Evolutionary conservation across 2,113 vertebrate genomes (phyloP).

Genomic region (Neotragus moschatus): DNA sequence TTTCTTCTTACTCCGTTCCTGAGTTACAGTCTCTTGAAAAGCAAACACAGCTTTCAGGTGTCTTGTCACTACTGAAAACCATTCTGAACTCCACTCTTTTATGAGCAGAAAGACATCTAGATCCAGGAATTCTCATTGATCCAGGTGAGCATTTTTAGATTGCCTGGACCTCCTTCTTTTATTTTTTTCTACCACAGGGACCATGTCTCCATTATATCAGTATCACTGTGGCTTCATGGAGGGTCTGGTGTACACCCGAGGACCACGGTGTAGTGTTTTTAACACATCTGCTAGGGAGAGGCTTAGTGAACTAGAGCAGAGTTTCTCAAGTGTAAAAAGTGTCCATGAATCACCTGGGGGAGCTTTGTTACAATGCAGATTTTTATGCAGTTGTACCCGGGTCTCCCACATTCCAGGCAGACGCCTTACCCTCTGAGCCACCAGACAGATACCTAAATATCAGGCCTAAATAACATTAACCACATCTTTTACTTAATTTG

Average conservation of each 20-base stretch:
- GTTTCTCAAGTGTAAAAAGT: neutral
- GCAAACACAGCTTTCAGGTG: neutral
- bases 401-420: neutral
- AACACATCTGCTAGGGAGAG: neutral
- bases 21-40: neutral
- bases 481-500: constrained; percentile 4
- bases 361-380: neutral
- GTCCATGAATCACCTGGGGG: neutral
- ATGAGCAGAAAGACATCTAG: neutral
- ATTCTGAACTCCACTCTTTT: neutral
- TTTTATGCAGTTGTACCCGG: neutral
- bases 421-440: neutral
- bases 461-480: neutral
- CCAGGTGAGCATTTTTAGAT: neutral
- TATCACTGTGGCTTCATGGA: neutral
- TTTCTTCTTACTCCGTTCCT: neutral
- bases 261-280: neutral
- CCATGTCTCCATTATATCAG: neutral
- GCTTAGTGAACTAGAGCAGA: neutral
- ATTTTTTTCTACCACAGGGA: neutral
- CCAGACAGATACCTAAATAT: neutral
- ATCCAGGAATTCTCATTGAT: neutral
- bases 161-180: neutral
- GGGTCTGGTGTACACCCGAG: neutral
- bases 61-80: neutral